phyloP scores from a whole-genome alignment of 2,113 vertebrate species.

The Microtus pennsylvanicus region DNA sequence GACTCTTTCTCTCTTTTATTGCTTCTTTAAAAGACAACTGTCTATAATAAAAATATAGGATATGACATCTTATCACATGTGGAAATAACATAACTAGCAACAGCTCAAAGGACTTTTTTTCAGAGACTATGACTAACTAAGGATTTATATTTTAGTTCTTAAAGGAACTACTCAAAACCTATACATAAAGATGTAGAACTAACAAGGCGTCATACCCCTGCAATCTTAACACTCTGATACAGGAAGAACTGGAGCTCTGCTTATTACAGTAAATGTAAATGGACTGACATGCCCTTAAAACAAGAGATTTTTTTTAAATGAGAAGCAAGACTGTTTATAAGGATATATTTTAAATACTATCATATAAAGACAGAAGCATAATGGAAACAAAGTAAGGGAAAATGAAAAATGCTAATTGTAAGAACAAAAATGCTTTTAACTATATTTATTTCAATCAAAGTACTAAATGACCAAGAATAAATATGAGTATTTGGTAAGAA shows the following conservation, averaged over 20 bases:
- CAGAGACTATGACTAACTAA: neutral
- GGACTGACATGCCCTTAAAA: neutral
- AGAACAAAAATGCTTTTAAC: neutral
- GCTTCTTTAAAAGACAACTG: conserved; percentile 25
- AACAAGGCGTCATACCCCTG: neutral
- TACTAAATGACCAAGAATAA: neutral
- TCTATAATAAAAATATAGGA: neutral
- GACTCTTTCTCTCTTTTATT: neutral
- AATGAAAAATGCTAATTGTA: neutral
- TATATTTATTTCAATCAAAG: neutral
- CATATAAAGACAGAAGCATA: neutral
- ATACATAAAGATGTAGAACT: neutral
- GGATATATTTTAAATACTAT: neutral
- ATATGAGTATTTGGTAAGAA: neutral
- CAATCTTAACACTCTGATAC: neutral
- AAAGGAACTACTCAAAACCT: neutral
- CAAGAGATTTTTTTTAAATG: neutral
- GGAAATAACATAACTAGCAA: neutral
- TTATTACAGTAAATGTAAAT: conserved; percentile 1
- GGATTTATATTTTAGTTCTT: neutral
- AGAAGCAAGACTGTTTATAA: neutral
- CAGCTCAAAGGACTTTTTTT: neutral
- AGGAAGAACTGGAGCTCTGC: neutral
- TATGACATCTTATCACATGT: neutral
- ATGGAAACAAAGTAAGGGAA: neutral